Base-by-base conservation (phyloP, 2,113 vertebrate species). In the Ptyas mucosa region DNA sequence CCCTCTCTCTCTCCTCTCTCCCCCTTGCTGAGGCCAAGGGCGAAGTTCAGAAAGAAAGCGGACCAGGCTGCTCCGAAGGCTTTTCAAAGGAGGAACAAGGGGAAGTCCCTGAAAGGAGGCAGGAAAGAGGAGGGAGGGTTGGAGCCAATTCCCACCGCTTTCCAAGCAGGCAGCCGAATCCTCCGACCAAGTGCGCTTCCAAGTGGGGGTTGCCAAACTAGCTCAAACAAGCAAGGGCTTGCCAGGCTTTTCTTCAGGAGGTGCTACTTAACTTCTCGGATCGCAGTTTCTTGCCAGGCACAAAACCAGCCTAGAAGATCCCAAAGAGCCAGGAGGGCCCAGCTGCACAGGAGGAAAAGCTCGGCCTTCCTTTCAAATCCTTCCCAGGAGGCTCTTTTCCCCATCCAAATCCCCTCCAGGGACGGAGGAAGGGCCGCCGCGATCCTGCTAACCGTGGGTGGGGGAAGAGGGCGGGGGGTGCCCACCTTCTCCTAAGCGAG, bases 211-310 rank as follows among this genome's bases (percentile, higher is more conserved):
- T 94, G 94, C 93, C 86, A 91, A 87, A 88, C 94, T 57, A 91
- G 95, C n/a, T 90, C 85, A 89, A 91, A 93, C 97, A 97, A 95
- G 96, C 94, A 89, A 43, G 18, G 95, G 96, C 95, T 92, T 89
- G 87, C 43, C 39, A 5, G 95, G 43, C 90, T 39, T 94, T 94
- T 94, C 96, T 95, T 89, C 90, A 87, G 87, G 94, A 94, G 90
- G 90, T 85, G 58, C 52, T 85, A 86, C 89, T 94, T 94, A 93
- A 93, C 0, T 49, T 81, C 90, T 43, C 89, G 94, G 89, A 49
- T 90, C 87, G 81, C 88, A 91, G 92, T 90, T 53, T 0, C 0
- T 46, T 24, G 92, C 90, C 91, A 34, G 93, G 95, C 53, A 7
- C 87, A 58, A 95, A 91, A 94, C 14, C 85, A 90, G 90, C 53